phyloP scores from a whole-genome alignment of 1,140 invertebrate genomes.

The Drosophila seguyi region DNA sequence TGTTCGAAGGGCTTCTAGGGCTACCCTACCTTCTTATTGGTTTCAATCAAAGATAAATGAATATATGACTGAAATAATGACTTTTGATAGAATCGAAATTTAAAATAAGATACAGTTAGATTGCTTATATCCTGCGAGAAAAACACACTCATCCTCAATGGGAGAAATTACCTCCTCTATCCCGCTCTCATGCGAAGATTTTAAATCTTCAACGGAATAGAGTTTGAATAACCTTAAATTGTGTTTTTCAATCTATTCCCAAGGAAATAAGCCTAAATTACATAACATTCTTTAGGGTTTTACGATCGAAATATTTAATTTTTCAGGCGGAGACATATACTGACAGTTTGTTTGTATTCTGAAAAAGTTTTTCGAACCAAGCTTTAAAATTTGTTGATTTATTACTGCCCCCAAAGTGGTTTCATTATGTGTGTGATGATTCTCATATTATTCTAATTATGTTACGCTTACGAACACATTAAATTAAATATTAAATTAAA shows the following conservation, averaged over 20 bases:
- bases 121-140: neutral
- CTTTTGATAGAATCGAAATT: neutral
- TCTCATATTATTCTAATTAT: slow-evolving; percentile 34
- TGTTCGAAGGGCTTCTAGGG: slow-evolving; percentile 45
- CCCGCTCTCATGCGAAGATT: slow-evolving; percentile 4
- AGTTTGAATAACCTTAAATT: neutral
- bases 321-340: slow-evolving; percentile 80
- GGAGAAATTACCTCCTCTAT: neutral
- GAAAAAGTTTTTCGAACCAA: slow-evolving; percentile 36
- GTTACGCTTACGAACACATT: slow-evolving; percentile 57
- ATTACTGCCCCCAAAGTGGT: slow-evolving; percentile 58
- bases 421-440: slow-evolving; percentile 21
- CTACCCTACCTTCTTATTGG: slow-evolving; percentile 14
- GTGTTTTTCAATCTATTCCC: neutral
- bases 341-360: slow-evolving; percentile 75
- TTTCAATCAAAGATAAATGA: slow-evolving; percentile 7
- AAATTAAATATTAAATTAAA: slow-evolving; percentile 54
- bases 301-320: slow-evolving; percentile 10
- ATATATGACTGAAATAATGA: neutral
- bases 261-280: neutral
- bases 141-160: neutral
- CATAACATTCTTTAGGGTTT: slow-evolving; percentile 8
- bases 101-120: neutral
- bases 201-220: slow-evolving; percentile 5
- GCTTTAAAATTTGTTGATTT: slow-evolving; percentile 39